phyloP scores from a whole-genome alignment of 2,797 vertebrate species.

The Falco novaeseelandiae region DNA sequence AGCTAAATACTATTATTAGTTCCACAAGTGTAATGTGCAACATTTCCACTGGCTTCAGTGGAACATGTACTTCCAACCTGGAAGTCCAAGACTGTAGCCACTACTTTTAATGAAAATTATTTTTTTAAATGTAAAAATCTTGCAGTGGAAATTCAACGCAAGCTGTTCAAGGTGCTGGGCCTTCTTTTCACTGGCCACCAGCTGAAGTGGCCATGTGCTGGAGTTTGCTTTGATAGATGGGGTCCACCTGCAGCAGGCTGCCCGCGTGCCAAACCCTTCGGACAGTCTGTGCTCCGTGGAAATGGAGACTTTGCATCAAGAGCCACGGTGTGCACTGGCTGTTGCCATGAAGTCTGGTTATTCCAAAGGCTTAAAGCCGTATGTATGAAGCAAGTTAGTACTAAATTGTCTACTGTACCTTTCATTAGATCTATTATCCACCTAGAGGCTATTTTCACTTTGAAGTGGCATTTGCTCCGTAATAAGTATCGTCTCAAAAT shows the following conservation, averaged over 20 bases:
- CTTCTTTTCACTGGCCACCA: neutral
- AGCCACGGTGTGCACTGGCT: neutral
- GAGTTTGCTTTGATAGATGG: neutral
- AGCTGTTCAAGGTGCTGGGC: neutral
- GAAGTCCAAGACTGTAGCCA: neutral
- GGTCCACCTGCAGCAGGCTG: neutral
- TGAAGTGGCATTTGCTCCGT: conserved; percentile 56
- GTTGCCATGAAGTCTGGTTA: conserved; percentile 18
- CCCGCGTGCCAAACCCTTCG: neutral
- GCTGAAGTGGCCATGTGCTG: neutral
- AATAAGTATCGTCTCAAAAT: conserved; percentile 54
- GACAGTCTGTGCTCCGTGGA: fast-evolving
- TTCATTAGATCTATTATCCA: conserved; percentile 34
- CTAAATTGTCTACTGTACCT: neutral
- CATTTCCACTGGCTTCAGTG: neutral
- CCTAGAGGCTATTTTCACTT: conserved; percentile 67
- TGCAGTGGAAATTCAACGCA: neutral
- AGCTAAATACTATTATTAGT: neutral
- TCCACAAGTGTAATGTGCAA: neutral
- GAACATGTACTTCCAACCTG: neutral
- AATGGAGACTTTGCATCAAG: neutral
- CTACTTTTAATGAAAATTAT: neutral
- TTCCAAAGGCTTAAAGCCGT: neutral
- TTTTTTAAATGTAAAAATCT: neutral
- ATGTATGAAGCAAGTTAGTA: neutral